Evolutionary conservation across 2,888 invertebrate genomes (phyloP), one percentile per base, ranked within the genome.

Genomic region (Pelosia muscerda): DNA sequence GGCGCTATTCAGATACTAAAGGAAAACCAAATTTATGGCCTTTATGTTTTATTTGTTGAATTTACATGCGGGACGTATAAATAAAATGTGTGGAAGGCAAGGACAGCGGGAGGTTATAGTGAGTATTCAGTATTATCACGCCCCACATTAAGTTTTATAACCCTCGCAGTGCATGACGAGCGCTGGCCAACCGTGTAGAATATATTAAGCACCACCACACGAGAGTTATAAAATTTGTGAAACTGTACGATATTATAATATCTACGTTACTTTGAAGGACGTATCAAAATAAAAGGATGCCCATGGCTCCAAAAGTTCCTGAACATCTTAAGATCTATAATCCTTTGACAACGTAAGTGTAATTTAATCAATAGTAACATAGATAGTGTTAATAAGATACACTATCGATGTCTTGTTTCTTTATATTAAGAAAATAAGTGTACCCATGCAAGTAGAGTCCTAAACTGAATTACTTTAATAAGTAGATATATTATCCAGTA

Each of bases 111-210:
- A 28, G 54, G 31, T 62, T 62, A 57, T 38, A 61, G 55, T 25
- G 57, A 31, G 62, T 62, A 57, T 62, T 66, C 42, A 68, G 78
- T 74, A 81, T 78, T 81, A 76, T 78, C 78, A 68, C 73, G 60
- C 58, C 59, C 31, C 69, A 78, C 71, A 81, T 79, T 79, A 81
- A 68, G 64, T 65, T 79, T 81, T 78, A 79, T 78, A 69, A 63
- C 60, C 59, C 69, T 76, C 69, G 68, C 64, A 69, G 72, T 76
- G 69, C 71, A 76, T 69, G 71, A 69, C 70, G 74, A 68, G 64
- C 79, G 60, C 65, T 72, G 75, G 78, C 53, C 26, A 54, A 64
- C 70, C 65, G 42, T 55, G 56, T 69, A 49, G 61, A 69, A 72
- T 66, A 68, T 69, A 58, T 23, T 53, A 53, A 56, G 28, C n/a